These are phyloP conservation scores for Struthio camelus DNA, from an alignment of 2,113 vertebrate species.

Conservation along the genomic window DNA sequence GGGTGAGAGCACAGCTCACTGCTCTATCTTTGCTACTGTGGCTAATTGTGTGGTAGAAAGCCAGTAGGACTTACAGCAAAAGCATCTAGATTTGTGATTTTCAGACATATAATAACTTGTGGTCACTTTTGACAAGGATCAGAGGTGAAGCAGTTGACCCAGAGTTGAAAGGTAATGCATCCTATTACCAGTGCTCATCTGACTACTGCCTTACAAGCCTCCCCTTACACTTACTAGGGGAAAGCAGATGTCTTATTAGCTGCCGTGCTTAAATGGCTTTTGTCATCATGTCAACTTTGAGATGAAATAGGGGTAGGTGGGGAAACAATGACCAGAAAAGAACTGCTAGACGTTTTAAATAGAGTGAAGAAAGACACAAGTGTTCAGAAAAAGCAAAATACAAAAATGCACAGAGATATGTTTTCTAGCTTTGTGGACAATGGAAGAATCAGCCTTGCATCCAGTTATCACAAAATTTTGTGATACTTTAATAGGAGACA, in stretches of 20 bases:
- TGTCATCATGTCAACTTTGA: conserved; percentile 13
- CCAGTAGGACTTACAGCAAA: neutral
- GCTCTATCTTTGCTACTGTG: neutral
- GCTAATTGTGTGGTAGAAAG: neutral
- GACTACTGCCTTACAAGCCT: neutral
- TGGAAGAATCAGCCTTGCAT: neutral
- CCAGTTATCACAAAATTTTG: neutral
- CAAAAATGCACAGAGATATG: neutral
- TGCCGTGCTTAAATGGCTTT: conserved; percentile 47
- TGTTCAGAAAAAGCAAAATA: neutral
- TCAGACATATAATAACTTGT: neutral
- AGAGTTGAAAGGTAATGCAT: neutral
- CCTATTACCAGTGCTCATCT: neutral
- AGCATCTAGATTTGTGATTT: neutral
- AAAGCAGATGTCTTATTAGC: conserved; percentile 54
- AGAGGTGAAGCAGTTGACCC: conserved; percentile 39
- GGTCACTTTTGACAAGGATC: conserved; percentile 6
- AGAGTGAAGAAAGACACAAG: neutral
- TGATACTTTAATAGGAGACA: neutral
- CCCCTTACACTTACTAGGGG: fast-evolving
- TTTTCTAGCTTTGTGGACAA: neutral
- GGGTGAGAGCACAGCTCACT: neutral
- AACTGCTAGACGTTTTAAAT: neutral
- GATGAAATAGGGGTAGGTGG: neutral
- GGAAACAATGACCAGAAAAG: neutral